These are phyloP conservation scores for Lithodes maja DNA, from an alignment of 2,888 invertebrate genomes.

Conservation along the genomic window DNA sequence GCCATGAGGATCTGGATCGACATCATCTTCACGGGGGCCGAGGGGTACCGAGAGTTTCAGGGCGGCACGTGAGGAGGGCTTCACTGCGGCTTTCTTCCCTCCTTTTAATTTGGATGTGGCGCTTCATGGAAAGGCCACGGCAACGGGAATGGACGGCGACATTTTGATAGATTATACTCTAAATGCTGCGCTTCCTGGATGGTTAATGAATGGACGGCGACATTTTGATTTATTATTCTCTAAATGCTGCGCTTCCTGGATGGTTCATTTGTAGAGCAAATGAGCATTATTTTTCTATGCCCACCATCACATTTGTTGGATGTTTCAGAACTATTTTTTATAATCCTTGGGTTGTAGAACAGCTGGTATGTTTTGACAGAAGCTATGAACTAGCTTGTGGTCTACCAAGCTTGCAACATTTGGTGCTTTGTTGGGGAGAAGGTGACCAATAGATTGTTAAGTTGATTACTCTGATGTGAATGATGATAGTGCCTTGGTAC, in stretches of 20 bases:
- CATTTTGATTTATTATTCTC: not conserved
- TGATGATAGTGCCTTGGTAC: not conserved
- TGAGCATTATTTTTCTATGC: constrained; percentile 1
- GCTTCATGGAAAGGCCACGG: not conserved
- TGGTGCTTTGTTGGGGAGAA: not conserved
- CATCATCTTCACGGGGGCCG: constrained; percentile 93
- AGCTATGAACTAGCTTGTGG: not conserved
- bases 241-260: not conserved
- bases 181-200: not conserved
- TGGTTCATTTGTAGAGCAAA: constrained; percentile 3
- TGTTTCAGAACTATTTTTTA: not conserved
- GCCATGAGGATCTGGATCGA: constrained; percentile 98
- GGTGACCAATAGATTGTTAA: not conserved
- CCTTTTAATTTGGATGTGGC: constrained; percentile 15
- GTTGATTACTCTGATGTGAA: not conserved
- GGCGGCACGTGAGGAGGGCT: constrained; percentile 59
- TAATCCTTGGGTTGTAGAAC: not conserved
- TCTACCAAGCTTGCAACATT: not conserved
- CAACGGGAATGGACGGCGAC: not conserved
- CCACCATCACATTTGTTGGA: not conserved
- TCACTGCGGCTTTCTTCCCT: not conserved
- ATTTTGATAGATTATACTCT: not conserved
- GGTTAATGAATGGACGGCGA: not conserved
- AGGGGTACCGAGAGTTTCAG: constrained; percentile 85
- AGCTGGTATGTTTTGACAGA: not conserved